Base-by-base conservation (phyloP, 2,888 invertebrate genomes). In the Lampropteryx suffumata region DNA sequence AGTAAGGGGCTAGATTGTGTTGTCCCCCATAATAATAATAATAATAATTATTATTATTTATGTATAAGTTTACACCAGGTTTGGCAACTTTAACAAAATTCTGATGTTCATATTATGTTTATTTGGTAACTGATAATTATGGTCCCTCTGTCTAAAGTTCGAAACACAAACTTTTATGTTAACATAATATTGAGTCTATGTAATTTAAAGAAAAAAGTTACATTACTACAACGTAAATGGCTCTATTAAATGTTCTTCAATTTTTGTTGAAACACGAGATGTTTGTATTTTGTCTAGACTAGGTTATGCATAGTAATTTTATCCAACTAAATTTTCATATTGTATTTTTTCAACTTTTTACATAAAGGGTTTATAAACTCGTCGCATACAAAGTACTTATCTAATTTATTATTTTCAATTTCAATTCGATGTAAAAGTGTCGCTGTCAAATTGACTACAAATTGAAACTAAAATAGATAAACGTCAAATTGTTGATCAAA, bases 401-500 rank as follows among this genome's bases (percentile, higher is more conserved):
- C 17, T 17, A 8, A 8, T 21, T 24, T 36, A 26, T 14, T 7
- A 35, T 27, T 39, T 37, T 52, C 50, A 53, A 55, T 47, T 55
- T 55, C 32, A 51, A 36, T 50, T 50, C 39, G 27, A 27, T 11
- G 11, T 45, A 27, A 39, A 32, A 43, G 14, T 54, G 39, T 51
- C 14, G 26, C 35, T 46, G 43, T 51, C 39, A 50, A n/a, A 49
- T 51, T 51, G 48, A 49, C 27, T 49, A 40, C 48, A 34, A 53
- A 60, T 50, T 41, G 53, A 37, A 30, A 41, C 10, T 57, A 49
- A 53, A 55, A 32, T 32, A 60, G 42, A 60, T 58, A 56, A 54
- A 61, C 26, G 55, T 61, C 55, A 58, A 54, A 45, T 49, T 50
- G 51, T 61, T 54, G 37, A 48, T 36, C 26, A 45, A 56, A 36